phyloP scores from a whole-genome alignment of 2,888 invertebrate species.

The Oxystoma pomonae region DNA sequence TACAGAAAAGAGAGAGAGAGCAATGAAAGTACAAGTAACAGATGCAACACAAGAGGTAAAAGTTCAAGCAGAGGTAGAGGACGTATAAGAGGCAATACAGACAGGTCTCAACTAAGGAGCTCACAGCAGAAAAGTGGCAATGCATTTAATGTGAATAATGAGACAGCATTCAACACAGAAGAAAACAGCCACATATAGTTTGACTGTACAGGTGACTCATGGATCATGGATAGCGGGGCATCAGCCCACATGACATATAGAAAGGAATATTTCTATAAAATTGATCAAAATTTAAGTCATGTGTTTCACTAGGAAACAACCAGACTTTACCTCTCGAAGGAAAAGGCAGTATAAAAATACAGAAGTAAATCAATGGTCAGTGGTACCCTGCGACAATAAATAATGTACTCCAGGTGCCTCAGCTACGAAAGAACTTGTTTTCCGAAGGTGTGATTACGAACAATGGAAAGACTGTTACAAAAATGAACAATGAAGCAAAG shows the following conservation, averaged over 20 bases:
- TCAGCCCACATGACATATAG: constrained; percentile 28
- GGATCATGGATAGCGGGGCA: constrained; percentile 32
- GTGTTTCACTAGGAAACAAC: background rate
- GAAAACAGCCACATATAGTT: too few relatives aligned
- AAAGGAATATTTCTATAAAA: constrained; percentile 17
- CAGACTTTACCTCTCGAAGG: too few relatives aligned
- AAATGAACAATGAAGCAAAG: constrained; percentile 25
- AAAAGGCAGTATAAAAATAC: too few relatives aligned
- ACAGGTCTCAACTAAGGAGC: too few relatives aligned
- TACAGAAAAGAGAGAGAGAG: constrained; percentile 3
- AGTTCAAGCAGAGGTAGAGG: too few relatives aligned
- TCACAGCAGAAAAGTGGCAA: too few relatives aligned
- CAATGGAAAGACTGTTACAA: constrained; percentile 31
- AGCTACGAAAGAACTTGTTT: constrained; percentile 37
- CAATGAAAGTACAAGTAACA: background rate
- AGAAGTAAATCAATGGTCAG: too few relatives aligned
- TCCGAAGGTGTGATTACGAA: constrained; percentile 35
- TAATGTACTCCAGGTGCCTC: too few relatives aligned
- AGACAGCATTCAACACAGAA: too few relatives aligned
- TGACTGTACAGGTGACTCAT: constrained; percentile 15
- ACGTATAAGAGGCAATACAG: too few relatives aligned
- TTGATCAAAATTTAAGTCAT: constrained; percentile 13
- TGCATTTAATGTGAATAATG: too few relatives aligned
- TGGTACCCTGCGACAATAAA: too few relatives aligned
- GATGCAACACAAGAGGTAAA: background rate